Conservation (phyloP, 2,797 vertebrate species). For the Acipenser transmontanus region DNA sequence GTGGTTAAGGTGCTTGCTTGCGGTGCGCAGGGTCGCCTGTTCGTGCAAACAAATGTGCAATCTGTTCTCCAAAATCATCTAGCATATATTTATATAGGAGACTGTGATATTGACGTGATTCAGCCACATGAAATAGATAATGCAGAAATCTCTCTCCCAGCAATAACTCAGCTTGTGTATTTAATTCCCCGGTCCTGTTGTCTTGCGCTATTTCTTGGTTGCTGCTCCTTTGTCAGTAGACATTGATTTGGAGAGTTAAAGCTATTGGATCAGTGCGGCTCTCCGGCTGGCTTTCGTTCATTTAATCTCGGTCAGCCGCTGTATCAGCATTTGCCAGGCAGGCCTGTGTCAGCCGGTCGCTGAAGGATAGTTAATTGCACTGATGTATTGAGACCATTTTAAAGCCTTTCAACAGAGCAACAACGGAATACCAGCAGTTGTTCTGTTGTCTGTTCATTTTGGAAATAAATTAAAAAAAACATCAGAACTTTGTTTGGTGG, state of each 20-base stretch:
- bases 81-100: too few relatives aligned
- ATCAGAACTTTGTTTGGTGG: background rate
- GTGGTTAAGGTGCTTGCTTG: too few relatives aligned
- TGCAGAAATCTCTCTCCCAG: background rate
- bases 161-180: background rate
- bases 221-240: background rate
- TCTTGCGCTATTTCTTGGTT: background rate
- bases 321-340: conserved; percentile 2
- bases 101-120: too few relatives aligned
- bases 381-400: conserved; percentile 1
- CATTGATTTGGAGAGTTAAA: background rate
- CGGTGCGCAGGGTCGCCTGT: too few relatives aligned
- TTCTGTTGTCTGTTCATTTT: too few relatives aligned
- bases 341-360: background rate
- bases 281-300: background rate
- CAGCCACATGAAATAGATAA: too few relatives aligned
- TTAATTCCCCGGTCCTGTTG: background rate
- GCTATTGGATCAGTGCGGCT: background rate
- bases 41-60: too few relatives aligned
- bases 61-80: too few relatives aligned
- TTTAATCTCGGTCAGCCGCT: background rate
- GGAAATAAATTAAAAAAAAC: background rate
- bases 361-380: background rate
- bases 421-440: background rate
- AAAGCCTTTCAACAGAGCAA: background rate